Percentiles rank a stretch among this genome's conserved stretches.
These are phyloP conservation scores for Macaca nemestrina DNA, from an alignment of 2,113 vertebrate genomes.

Conservation along the genomic window DNA sequence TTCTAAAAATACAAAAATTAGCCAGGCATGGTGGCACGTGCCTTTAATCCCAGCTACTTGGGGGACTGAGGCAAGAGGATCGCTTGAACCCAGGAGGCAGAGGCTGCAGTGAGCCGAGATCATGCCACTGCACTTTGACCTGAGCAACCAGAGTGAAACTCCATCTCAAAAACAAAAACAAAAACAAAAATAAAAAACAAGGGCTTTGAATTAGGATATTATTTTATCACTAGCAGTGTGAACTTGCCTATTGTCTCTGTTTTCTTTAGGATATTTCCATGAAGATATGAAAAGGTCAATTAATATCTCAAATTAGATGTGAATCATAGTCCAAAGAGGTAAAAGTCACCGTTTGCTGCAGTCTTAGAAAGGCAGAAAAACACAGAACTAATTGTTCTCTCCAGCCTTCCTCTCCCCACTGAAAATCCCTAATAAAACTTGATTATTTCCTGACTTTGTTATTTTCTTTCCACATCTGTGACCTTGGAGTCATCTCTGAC, in stretches of 20 bases:
- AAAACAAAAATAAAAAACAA: too few species aligned
- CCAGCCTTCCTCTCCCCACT: background rate
- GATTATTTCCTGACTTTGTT: slow-evolving; percentile 27
- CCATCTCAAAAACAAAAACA: too few species aligned
- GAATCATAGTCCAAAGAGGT: background rate
- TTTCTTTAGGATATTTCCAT: slow-evolving; percentile 37
- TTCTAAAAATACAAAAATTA: too few species aligned
- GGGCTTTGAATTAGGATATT: slow-evolving; percentile 40
- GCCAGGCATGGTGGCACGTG: too few species aligned
- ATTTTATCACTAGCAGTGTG: background rate
- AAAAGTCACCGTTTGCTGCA: background rate
- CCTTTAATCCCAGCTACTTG: too few species aligned
- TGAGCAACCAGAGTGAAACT: too few species aligned
- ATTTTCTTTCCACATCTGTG: slow-evolving; percentile 40
- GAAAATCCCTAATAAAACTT: slow-evolving; percentile 24
- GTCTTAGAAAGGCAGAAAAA: slow-evolving; percentile 7
- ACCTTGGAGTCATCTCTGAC: slow-evolving; percentile 1
- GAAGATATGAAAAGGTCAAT: slow-evolving; percentile 32
- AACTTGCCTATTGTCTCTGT: slow-evolving; percentile 2
- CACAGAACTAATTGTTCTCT: slow-evolving; percentile 19
- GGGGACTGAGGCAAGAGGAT: too few species aligned
- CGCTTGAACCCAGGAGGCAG: too few species aligned
- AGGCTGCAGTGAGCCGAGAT: too few species aligned
- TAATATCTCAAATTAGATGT: slow-evolving; percentile 31
- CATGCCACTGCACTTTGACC: too few species aligned